Evolutionary conservation across 2,888 invertebrate species (phyloP).

Genomic region (Aphodius sticticus): DNA sequence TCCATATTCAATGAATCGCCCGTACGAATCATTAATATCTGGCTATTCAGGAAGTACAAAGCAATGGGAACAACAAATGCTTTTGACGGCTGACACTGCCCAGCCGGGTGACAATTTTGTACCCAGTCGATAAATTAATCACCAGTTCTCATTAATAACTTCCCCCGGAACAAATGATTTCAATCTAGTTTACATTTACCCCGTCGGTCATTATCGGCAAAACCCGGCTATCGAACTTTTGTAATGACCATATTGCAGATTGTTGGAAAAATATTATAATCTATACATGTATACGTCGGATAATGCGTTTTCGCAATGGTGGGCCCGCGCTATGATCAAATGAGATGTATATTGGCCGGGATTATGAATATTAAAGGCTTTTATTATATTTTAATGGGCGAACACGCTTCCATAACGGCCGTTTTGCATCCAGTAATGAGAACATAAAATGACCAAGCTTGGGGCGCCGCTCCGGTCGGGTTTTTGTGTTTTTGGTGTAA

Average conservation of each 20-base stretch:
- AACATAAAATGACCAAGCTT: neutral
- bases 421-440: conserved; percentile 4
- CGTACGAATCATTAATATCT: neutral
- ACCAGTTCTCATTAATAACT: neutral
- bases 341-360: conserved; percentile 4
- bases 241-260: neutral
- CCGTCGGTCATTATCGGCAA: neutral
- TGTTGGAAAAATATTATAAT: neutral
- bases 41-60: neutral
- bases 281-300: neutral
- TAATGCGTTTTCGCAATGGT: neutral
- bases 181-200: neutral
- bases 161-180: neutral
- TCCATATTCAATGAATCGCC: neutral
- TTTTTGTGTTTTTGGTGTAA: neutral
- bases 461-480: neutral
- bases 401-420: neutral
- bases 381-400: neutral
- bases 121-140: neutral
- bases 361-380: conserved; percentile 4
- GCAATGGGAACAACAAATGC: neutral
- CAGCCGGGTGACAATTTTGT: neutral
- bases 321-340: neutral
- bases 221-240: neutral
- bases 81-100: neutral